Conservation (phyloP, 35 echinoderm and acorn worm genomes). For the Apostichopus parvimensis region DNA sequence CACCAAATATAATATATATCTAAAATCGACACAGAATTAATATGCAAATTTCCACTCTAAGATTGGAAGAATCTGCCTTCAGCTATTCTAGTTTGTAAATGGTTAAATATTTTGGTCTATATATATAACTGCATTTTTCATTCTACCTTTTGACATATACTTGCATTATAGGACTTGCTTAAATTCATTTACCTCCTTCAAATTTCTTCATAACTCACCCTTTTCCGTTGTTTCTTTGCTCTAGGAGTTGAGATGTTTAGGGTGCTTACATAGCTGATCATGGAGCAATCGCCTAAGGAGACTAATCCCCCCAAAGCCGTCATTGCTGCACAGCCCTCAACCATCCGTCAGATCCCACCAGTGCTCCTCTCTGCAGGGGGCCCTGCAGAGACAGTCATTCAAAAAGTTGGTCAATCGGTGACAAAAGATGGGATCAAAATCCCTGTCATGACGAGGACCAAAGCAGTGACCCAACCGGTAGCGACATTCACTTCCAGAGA, state of each 20-base stretch:
- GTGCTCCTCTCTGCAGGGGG: not conserved
- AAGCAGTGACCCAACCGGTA: not conserved
- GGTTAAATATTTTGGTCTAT: too few species aligned
- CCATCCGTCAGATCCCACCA: conserved; percentile 28
- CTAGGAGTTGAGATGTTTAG: not conserved
- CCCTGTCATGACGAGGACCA: conserved; percentile 1
- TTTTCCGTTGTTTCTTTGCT: not conserved
- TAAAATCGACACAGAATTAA: too few species aligned
- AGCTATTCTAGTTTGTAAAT: too few species aligned
- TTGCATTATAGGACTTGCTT: too few species aligned
- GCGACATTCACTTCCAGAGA: not conserved
- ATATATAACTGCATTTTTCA: too few species aligned
- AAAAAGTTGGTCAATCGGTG: not conserved
- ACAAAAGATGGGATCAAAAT: conserved; percentile 17
- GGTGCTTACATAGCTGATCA: not conserved
- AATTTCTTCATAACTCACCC: not conserved
- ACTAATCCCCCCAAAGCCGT: not conserved
- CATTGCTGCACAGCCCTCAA: conserved; percentile 7
- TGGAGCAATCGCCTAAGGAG: conserved; percentile 31
- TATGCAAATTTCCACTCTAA: too few species aligned
- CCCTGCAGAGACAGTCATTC: not conserved
- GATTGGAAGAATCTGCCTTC: too few species aligned
- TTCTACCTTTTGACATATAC: too few species aligned
- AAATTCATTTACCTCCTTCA: too few species aligned
- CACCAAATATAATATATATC: too few species aligned